These are phyloP conservation scores for Troglohyphantes excavatus DNA, from an alignment of 2,888 invertebrate species.

Conservation along the genomic window DNA sequence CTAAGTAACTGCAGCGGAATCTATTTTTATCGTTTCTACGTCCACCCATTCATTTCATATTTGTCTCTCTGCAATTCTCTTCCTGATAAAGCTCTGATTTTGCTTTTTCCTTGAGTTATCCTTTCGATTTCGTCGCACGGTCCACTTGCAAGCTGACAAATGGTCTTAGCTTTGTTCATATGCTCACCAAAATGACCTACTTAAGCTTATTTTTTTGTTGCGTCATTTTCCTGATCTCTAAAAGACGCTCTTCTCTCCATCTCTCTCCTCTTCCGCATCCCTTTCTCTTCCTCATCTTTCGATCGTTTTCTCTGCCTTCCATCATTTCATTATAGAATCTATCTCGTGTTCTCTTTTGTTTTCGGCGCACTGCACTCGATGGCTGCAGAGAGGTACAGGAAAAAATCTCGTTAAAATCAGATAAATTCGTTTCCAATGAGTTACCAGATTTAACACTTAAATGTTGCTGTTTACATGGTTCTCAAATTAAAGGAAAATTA, in stretches of 20 bases:
- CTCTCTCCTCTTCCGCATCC: not conserved
- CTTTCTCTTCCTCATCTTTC: conserved; percentile 13
- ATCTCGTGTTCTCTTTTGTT: not conserved
- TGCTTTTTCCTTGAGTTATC: not conserved
- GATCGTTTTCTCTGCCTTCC: not conserved
- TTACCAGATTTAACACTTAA: too few species aligned
- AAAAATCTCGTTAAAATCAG: too few species aligned
- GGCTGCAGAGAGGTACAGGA: too few species aligned
- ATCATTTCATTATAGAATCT: conserved; percentile 38
- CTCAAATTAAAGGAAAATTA: too few species aligned
- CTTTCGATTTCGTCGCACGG: conserved; percentile 33
- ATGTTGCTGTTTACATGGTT: too few species aligned
- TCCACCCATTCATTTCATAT: conserved; percentile 27
- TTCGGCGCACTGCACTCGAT: not conserved
- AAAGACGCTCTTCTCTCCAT: conserved; percentile 18
- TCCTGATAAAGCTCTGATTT: conserved; percentile 20
- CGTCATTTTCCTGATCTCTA: conserved; percentile 12
- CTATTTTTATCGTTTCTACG: conserved; percentile 7
- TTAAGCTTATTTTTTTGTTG: conserved; percentile 14
- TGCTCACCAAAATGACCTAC: conserved; percentile 58
- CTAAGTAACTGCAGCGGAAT: conserved; percentile 13
- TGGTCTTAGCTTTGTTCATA: conserved; percentile 45
- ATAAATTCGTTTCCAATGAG: too few species aligned
- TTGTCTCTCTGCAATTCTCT: conserved; percentile 11
- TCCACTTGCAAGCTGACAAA: conserved; percentile 38